These are phyloP conservation scores for Catharus fuscescens DNA, from an alignment of 2,113 vertebrate species.

Conservation along the genomic window DNA sequence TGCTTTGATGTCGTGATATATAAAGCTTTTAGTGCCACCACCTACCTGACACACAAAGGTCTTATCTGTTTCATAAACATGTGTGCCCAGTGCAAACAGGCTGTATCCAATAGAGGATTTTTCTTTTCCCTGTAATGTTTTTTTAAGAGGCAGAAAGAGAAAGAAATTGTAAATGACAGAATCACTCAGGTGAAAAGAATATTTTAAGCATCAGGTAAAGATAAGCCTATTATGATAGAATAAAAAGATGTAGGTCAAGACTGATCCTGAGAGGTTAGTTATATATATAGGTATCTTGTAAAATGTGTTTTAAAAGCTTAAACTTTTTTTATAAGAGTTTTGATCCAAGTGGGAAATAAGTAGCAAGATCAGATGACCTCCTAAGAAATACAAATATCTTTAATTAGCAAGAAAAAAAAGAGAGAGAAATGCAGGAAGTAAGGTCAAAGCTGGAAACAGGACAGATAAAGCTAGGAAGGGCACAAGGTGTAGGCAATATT, in stretches of 20 bases:
- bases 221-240: constrained; percentile 31
- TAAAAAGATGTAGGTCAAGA: constrained; percentile 36
- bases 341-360: constrained; percentile 61
- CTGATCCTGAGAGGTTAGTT: constrained; percentile 23
- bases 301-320: constrained; percentile 47
- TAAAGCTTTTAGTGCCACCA: constrained; percentile 59
- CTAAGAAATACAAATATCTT: constrained; percentile 45
- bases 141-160: constrained; percentile 22
- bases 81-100: constrained; percentile 47
- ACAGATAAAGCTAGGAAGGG: background rate
- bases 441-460: constrained; percentile 43
- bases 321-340: constrained; percentile 41
- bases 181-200: constrained; percentile 21
- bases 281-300: constrained; percentile 47
- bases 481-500: background rate
- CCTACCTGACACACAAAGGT: constrained; percentile 67
- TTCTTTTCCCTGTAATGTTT: constrained; percentile 34
- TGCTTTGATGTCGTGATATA: constrained; percentile 80
- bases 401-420: constrained; percentile 42
- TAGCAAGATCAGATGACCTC: constrained; percentile 38
- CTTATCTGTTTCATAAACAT: constrained; percentile 68
- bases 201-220: constrained; percentile 25
- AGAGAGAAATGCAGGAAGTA: constrained; percentile 10
- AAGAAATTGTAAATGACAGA: constrained; percentile 30
- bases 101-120: constrained; percentile 47